Evolutionary conservation across 92 coral and sea anemone genomes (phyloP).

Genomic region (Parazoanthus atlanticus): DNA sequence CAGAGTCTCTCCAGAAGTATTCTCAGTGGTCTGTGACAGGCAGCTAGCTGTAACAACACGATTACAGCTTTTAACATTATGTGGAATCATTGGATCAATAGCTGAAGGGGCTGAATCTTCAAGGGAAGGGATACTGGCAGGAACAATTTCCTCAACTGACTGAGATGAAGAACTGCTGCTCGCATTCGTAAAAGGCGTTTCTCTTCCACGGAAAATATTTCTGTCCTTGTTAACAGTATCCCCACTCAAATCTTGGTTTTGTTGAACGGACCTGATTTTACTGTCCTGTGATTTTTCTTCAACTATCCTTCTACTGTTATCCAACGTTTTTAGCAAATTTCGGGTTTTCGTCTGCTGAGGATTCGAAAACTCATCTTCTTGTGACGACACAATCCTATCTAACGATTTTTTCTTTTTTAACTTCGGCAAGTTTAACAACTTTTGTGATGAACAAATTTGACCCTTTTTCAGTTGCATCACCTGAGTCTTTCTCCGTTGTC

Average conservation of each 20-base stretch:
- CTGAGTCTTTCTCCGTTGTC: conserved; percentile 38
- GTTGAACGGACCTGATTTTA: background rate
- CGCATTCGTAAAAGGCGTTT: background rate
- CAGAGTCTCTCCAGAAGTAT: background rate
- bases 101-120: conserved; percentile 27
- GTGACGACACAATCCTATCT: background rate
- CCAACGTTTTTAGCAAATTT: background rate
- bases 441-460: conserved; percentile 6
- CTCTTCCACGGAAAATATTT: background rate
- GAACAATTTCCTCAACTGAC: conserved; percentile 54
- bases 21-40: background rate
- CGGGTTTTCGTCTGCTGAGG: background rate
- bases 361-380: background rate
- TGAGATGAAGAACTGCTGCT: conserved; percentile 39
- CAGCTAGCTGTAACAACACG: background rate
- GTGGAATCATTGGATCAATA: conserved; percentile 62
- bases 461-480: background rate
- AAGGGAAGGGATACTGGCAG: conserved; percentile 57
- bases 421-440: background rate
- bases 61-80: conserved; percentile 11
- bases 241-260: background rate
- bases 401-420: conserved; percentile 28
- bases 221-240: background rate
- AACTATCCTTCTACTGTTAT: background rate
- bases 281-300: background rate